Evolutionary conservation across 2,113 vertebrate species (phyloP), one percentile per base, ranked within the genome.

Genomic region (Excalfactoria chinensis): DNA sequence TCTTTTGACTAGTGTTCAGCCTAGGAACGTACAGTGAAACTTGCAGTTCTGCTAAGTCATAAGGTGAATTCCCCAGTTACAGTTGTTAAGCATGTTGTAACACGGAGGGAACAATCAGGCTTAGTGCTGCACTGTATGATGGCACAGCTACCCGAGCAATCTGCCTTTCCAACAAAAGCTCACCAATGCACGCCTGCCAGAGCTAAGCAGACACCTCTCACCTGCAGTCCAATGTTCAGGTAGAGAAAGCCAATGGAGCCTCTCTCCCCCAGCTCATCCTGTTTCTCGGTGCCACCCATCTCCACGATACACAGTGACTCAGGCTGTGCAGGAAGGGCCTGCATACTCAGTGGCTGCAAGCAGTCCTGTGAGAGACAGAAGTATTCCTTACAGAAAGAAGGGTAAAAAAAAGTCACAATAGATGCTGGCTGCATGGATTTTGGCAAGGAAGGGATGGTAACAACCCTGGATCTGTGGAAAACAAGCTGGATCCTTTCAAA

Each of bases 211-310:
- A 53, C 20, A 32, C 12, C 20, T n/a, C 96, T 97, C 96, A 99
- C 99, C 99, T 99, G 99, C 72, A 99, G 97, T 10, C 99, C 99
- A 11, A 99, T 99, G 97, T 99, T 99, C 75, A 99, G 98, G 97
- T 99, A 99, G 4, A 99, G 98, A 94, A 99, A 99, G 67, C 99
- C 99, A 21, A 99, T 99, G 92, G 99, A 98, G 69, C 99, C 99
- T 37, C 99, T 98, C 89, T 99, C 99, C 49, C 99, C 99, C 30
- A 99, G 96, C 73, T 99, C 99, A 4, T 99, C 99, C 95, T 99
- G 99, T 92, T 99, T 99, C 96, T 99, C 99, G 0, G 99, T 98
- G 4, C 99, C 99, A 25, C 99, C 99, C 99, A 99, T 99, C 97
- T 99, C 99, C 87, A 99, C 99, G 0, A 99, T 99, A 63, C 99